Base-by-base conservation (phyloP, 2,113 vertebrate species). In the Enhydra lutris region DNA sequence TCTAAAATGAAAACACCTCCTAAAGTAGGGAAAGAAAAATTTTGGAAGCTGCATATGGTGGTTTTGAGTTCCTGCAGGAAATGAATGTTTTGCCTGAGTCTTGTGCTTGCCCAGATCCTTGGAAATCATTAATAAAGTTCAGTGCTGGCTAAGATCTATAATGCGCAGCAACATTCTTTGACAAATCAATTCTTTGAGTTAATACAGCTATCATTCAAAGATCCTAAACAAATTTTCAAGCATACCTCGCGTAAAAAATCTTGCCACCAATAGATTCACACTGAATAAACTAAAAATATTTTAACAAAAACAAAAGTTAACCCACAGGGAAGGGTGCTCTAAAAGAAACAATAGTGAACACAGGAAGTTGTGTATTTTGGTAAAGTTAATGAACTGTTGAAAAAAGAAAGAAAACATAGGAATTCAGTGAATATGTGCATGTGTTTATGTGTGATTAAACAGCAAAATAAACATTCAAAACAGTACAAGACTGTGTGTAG, bases 101-200 rank as follows among this genome's bases (percentile, higher is more conserved):
- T 50, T 39, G 34, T 81, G 11, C 50, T 91, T 80, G 39, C 42
- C 36, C 10, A 8, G 88, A 82, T 85, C 86, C 89, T 95, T 82
- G 85, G 63, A 96, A 96, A 85, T 89, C 82, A 86, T 92, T 93
- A 93, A 94, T 96, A 69, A 94, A 94, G 65, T 52, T 89, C 59
- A 52, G 65, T 52, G 71, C 59, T 89, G 11, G 55, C 76, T 96
- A 88, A 89, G 81, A 96, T 84, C 71, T 85, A 76, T 31, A 83
- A 57, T 34, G 11, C 59, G 13, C 42, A n/a, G 7, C 86, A 91
- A 39, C 69, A 18, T 91, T 95, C 52, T 84, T 15, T 91, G 78
- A 31, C 57, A 57, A 79, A 24, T 61, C 63, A 89, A 89, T n/a
- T 6, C 13, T 34, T 80, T 50, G 36, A 86, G 65, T 93, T 91